Evolutionary conservation across 2,113 vertebrate species (phyloP).

Genomic region (Galeopterus variegatus): DNA sequence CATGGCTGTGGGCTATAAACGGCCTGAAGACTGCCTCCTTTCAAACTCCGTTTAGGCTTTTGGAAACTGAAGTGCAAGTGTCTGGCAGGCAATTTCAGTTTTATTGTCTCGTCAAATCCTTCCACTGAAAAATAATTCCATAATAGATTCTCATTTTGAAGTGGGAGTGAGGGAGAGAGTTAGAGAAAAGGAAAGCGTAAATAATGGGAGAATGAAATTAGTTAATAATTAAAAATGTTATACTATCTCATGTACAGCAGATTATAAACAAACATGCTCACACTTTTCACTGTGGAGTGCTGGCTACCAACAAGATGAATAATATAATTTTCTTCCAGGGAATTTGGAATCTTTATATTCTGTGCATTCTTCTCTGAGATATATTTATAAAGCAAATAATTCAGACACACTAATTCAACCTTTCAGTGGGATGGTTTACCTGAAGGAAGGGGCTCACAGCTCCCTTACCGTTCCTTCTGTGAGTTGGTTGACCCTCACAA

Average conservation of each 20-base stretch:
- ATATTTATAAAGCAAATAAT: background rate
- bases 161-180: background rate
- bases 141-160: slow-evolving; percentile 35
- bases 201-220: background rate
- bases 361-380: background rate
- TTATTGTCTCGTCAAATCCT: background rate
- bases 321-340: background rate
- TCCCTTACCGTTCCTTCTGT: background rate
- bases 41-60: background rate
- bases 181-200: background rate
- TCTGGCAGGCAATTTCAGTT: background rate
- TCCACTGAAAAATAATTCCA: background rate
- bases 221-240: background rate
- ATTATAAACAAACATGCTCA: background rate
- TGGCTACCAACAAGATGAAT: background rate
- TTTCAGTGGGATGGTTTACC: background rate
- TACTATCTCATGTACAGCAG: background rate
- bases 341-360: background rate
- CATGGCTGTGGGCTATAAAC: background rate
- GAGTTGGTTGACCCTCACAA: background rate
- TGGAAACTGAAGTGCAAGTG: background rate
- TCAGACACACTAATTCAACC: background rate
- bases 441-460: background rate
- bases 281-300: background rate
- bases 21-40: background rate